phyloP scores from a whole-genome alignment of 2,888 invertebrate species.

The Standfussiana lucernea region DNA sequence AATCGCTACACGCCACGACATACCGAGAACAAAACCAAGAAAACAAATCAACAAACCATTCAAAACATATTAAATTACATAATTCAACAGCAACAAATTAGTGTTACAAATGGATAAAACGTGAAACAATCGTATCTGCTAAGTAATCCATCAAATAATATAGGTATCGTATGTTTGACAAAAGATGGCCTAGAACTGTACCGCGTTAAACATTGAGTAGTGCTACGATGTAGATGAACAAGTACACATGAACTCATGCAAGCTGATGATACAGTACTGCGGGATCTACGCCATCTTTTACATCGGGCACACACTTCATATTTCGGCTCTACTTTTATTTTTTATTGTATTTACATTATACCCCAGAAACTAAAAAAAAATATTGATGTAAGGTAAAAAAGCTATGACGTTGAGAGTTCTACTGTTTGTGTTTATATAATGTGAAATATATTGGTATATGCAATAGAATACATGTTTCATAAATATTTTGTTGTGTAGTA shows the following conservation, averaged over 20 bases:
- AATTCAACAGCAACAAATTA: constrained; percentile 88
- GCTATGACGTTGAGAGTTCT: constrained; percentile 70
- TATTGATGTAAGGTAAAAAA: constrained; percentile 69
- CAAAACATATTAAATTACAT: constrained; percentile 89
- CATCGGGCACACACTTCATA: constrained; percentile 76
- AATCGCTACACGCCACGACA: constrained; percentile 97
- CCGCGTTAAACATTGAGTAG: constrained; percentile 40
- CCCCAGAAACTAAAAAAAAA: constrained; percentile 78
- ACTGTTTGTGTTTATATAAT: constrained; percentile 65
- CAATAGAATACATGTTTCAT: constrained; percentile 66
- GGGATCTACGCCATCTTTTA: constrained; percentile 77
- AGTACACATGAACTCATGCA: constrained; percentile 59
- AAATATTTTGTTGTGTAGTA: constrained; percentile 58
- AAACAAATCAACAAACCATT: constrained; percentile 91
- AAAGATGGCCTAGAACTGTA: constrained; percentile 76
- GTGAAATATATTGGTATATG: constrained; percentile 62
- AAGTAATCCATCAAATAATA: constrained; percentile 74
- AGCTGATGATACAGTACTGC: constrained; percentile 52
- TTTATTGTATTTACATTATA: constrained; percentile 77
- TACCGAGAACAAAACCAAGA: constrained; percentile 94
- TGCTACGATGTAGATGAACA: constrained; percentile 51
- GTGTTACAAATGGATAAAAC: constrained; percentile 86
- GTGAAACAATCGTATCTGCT: constrained; percentile 80
- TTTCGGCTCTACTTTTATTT: constrained; percentile 74
- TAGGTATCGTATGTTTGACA: constrained; percentile 54